Conservation (phyloP, 2,888 invertebrate genomes). For the Perizoma flavofasciatum region DNA sequence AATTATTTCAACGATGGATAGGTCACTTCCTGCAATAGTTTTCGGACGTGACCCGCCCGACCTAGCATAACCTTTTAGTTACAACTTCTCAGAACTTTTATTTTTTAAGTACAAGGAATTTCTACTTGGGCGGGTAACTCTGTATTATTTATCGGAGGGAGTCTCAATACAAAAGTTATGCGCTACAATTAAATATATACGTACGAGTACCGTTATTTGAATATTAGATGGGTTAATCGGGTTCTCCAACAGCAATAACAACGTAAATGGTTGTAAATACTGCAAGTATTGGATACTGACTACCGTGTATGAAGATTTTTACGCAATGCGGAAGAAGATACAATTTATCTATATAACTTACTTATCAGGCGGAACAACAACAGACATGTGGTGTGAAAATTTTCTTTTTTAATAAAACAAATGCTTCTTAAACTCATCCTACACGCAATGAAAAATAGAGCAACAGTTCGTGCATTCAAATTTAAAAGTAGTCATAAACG, state of each 20-base stretch:
- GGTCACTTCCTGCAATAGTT: slow-evolving; percentile 23
- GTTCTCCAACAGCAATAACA: slow-evolving; percentile 23
- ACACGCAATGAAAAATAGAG: slow-evolving; percentile 8
- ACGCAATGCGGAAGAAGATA: not conserved
- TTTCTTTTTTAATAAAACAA: too few relatives aligned
- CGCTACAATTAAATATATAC: slow-evolving; percentile 1
- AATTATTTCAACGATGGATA: slow-evolving; percentile 26
- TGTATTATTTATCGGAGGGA: too few relatives aligned
- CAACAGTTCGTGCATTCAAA: slow-evolving; percentile 17
- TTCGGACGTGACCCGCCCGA: slow-evolving; percentile 23
- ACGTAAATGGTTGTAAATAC: slow-evolving; percentile 16
- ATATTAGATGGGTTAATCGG: slow-evolving; percentile 32
- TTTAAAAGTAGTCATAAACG: slow-evolving; percentile 27
- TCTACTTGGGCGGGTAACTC: not conserved
- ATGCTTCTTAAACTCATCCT: not conserved
- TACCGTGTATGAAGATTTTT: not conserved
- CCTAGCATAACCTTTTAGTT: slow-evolving; percentile 19
- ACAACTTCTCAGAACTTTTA: too few relatives aligned
- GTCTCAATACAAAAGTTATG: not conserved
- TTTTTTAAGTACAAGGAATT: not conserved
- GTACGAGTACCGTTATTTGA: slow-evolving; percentile 5
- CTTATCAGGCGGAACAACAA: too few relatives aligned
- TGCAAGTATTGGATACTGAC: not conserved
- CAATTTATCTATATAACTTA: too few relatives aligned
- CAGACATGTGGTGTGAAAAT: too few relatives aligned